These are phyloP conservation scores for Oenanthe oenanthe DNA, from an alignment of 2,113 vertebrate species.

Conservation along the genomic window DNA sequence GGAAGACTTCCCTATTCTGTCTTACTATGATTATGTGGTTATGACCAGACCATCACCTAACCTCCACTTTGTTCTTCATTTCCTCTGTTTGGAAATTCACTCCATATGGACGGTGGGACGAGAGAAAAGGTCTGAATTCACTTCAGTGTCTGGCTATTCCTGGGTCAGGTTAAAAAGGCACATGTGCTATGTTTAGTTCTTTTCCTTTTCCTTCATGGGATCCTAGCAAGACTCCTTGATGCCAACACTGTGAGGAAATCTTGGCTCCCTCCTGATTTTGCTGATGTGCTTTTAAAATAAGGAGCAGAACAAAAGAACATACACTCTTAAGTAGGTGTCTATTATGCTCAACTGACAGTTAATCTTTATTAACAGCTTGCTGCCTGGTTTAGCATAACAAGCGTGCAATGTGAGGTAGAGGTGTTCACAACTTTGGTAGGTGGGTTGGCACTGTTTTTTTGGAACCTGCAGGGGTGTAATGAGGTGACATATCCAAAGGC, in stretches of 20 bases:
- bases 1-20: neutral
- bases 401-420: neutral
- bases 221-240: neutral
- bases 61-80: neutral
- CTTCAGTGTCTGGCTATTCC: neutral
- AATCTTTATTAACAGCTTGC: neutral
- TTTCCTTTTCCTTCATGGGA: neutral
- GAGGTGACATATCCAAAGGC: constrained; percentile 10
- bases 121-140: neutral
- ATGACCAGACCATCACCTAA: neutral
- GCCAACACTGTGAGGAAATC: neutral
- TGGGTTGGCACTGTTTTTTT: neutral
- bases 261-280: neutral
- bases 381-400: neutral
- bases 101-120: neutral
- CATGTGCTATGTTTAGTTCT: neutral
- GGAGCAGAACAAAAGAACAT: neutral
- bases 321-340: neutral
- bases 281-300: neutral
- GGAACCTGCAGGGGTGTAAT: neutral
- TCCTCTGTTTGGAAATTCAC: neutral
- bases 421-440: neutral
- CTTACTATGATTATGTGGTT: neutral
- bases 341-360: neutral
- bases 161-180: neutral